These are phyloP conservation scores for Sebastes kiyomatsui DNA, from an alignment of 2,797 vertebrate genomes.

Conservation along the genomic window DNA sequence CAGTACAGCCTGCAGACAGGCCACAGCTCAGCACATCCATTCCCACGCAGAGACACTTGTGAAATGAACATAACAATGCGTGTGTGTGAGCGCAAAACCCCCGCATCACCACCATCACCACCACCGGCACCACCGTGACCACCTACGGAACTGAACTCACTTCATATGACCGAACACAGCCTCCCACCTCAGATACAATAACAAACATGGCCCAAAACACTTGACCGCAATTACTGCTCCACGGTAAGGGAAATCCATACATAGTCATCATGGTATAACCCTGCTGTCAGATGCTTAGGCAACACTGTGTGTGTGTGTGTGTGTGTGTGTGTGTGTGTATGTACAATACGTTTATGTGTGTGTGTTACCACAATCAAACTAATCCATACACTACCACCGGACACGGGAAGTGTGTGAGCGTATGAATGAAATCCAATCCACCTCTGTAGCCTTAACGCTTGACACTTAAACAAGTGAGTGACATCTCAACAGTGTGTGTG, in stretches of 20 bases:
- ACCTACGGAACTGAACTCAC: constrained; percentile 65
- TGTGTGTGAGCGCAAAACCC: not conserved
- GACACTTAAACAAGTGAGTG: constrained; percentile 44
- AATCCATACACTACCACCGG: constrained; percentile 24
- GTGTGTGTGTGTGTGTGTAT: not conserved
- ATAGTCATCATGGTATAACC: constrained; percentile 36
- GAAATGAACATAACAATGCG: constrained; percentile 41
- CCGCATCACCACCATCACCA: constrained; percentile 1
- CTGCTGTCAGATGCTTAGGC: constrained; percentile 20
- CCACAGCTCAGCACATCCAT: constrained; percentile 57
- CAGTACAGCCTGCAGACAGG: constrained; percentile 59
- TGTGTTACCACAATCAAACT: constrained; percentile 20
- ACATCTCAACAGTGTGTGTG: constrained; percentile 28
- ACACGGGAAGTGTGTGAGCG: constrained; percentile 21
- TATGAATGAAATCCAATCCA: constrained; percentile 31
- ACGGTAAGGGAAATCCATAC: constrained; percentile 49
- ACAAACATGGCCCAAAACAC: constrained; percentile 65
- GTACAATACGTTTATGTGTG: constrained; percentile 4
- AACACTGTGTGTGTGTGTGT: not conserved
- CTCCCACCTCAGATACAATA: constrained; percentile 64
- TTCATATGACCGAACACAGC: constrained; percentile 53
- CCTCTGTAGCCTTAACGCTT: not conserved
- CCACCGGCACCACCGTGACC: constrained; percentile 19
- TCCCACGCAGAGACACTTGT: constrained; percentile 68
- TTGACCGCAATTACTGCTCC: constrained; percentile 65